Evolutionary conservation across 2,888 invertebrate species (phyloP).

Genomic region (Phortica magna): DNA sequence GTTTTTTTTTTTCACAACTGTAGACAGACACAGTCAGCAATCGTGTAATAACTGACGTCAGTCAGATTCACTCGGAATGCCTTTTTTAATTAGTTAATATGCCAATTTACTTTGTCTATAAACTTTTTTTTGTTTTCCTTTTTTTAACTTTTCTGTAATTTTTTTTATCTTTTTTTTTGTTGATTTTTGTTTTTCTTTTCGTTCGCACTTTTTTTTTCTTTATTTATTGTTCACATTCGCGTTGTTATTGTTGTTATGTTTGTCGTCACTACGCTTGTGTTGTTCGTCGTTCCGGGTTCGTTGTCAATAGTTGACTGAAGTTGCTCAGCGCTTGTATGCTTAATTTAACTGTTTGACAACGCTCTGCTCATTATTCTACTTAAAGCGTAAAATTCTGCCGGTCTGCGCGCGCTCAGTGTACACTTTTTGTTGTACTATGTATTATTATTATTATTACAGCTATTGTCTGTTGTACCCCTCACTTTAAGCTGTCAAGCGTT

Average conservation of each 20-base stretch:
- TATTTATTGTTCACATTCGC: neutral
- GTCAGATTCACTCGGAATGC: slow-evolving; percentile 39
- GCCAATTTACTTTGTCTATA: slow-evolving; percentile 51
- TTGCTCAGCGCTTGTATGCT: slow-evolving; percentile 63
- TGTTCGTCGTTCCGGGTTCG: slow-evolving; percentile 60
- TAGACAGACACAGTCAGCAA: neutral
- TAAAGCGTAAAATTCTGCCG: slow-evolving; percentile 24
- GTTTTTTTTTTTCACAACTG: neutral
- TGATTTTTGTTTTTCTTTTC: slow-evolving; percentile 45
- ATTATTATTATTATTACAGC: slow-evolving; percentile 11
- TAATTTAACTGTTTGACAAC: slow-evolving; percentile 58
- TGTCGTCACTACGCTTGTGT: neutral
- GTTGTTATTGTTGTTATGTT: slow-evolving; percentile 26
- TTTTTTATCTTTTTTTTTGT: slow-evolving; percentile 45
- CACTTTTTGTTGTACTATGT: neutral
- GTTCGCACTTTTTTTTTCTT: slow-evolving; percentile 27
- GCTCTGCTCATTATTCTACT: slow-evolving; percentile 10
- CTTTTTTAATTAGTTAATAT: slow-evolving; percentile 67
- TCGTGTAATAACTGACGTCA: neutral
- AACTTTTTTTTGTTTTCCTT: slow-evolving; percentile 41
- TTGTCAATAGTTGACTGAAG: slow-evolving; percentile 66
- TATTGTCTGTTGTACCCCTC: neutral
- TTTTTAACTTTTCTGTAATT: slow-evolving; percentile 28
- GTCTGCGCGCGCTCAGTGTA: neutral
- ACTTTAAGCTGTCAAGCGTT: neutral